Conservation (phyloP, 1,140 invertebrate species). For the Leptopilina clavipes region DNA sequence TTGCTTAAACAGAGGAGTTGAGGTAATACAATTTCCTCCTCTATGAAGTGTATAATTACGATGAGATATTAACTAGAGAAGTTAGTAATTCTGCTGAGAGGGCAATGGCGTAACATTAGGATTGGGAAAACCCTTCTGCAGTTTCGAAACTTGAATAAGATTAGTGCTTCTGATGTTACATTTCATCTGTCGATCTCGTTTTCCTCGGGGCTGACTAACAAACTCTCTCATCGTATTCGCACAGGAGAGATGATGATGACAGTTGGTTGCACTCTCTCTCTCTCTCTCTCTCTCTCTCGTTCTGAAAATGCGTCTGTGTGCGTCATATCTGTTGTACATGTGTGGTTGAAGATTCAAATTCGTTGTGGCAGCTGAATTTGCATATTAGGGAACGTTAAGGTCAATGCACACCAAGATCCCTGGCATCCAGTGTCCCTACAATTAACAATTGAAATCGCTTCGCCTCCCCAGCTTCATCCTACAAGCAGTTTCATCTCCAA, state of each 20-base stretch:
- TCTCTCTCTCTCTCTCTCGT: too few relatives aligned
- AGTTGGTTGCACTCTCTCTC: too few relatives aligned
- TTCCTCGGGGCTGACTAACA: neutral
- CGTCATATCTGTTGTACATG: slow-evolving; percentile 33
- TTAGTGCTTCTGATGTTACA: slow-evolving; percentile 48
- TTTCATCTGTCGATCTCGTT: slow-evolving; percentile 43
- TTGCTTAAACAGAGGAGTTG: slow-evolving; percentile 12
- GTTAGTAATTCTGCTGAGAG: slow-evolving; percentile 47
- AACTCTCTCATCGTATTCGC: neutral
- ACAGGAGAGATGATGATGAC: too few relatives aligned
- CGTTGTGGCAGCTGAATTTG: slow-evolving; percentile 42
- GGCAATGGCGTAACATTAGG: slow-evolving; percentile 42
- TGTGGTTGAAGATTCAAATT: slow-evolving; percentile 22
- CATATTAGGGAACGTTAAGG: slow-evolving; percentile 45
- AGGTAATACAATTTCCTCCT: neutral
- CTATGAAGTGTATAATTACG: slow-evolving; percentile 7
- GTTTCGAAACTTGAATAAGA: slow-evolving; percentile 54
- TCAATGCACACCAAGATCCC: slow-evolving; percentile 26
- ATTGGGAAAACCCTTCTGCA: slow-evolving; percentile 51
- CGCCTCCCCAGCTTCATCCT: slow-evolving; percentile 33
- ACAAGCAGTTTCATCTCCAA: neutral
- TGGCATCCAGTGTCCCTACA: neutral
- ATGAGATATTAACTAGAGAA: slow-evolving; percentile 28
- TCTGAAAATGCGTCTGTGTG: neutral
- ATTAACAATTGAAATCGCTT: slow-evolving; percentile 43